These are phyloP conservation scores for Coilia nasus DNA, from an alignment of 2,797 vertebrate genomes.

Conservation along the genomic window DNA sequence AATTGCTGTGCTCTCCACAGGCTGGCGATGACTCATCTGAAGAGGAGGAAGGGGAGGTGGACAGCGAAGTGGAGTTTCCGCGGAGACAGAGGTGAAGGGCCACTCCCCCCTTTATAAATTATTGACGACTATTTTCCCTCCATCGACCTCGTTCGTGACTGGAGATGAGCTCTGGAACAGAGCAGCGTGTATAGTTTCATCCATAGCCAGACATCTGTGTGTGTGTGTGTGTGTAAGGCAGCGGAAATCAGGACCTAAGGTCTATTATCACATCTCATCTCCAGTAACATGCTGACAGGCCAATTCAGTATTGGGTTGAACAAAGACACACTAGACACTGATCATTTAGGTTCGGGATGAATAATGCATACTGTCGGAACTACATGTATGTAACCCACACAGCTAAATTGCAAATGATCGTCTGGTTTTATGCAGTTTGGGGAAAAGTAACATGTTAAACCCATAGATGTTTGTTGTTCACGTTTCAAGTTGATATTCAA, in stretches of 20 bases:
- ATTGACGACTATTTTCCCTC: slow-evolving; percentile 19
- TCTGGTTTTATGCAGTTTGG: slow-evolving; percentile 4
- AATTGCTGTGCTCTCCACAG: slow-evolving; percentile 66
- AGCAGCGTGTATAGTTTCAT: slow-evolving; percentile 16
- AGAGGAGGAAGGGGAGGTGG: slow-evolving; percentile 98
- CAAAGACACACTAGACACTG: background rate
- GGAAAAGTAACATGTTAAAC: background rate
- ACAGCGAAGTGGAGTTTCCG: slow-evolving; percentile 99
- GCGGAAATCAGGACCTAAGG: slow-evolving; percentile 16
- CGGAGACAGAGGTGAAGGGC: slow-evolving; percentile 89
- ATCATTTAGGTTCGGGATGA: background rate
- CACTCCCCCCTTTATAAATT: slow-evolving; percentile 34
- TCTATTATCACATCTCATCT: background rate
- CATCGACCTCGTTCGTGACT: background rate
- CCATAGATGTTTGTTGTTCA: background rate
- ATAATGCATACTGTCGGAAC: background rate
- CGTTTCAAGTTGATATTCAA: too few species aligned
- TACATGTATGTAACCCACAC: background rate
- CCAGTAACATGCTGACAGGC: background rate
- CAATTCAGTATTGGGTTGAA: background rate
- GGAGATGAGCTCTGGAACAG: background rate
- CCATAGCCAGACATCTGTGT: slow-evolving; percentile 11
- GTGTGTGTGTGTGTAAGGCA: background rate
- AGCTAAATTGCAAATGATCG: background rate
- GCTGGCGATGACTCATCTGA: slow-evolving; percentile 95